Percentiles rank a stretch among this genome's conserved stretches.
These are phyloP conservation scores for Columbina picui DNA, from an alignment of 2,113 vertebrate genomes.

Conservation along the genomic window DNA sequence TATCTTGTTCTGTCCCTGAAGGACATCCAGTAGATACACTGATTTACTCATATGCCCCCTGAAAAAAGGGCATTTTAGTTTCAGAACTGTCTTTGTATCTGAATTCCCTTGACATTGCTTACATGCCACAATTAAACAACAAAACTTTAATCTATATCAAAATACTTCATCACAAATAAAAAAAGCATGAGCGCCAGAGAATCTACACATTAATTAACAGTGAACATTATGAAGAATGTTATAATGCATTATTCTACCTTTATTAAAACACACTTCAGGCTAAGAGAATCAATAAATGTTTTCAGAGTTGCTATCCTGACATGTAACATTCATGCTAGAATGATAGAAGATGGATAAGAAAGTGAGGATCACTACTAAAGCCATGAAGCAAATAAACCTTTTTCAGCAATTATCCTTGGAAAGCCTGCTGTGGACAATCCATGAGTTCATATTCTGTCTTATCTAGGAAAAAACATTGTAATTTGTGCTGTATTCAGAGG, in stretches of 20 bases:
- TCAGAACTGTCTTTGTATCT: neutral
- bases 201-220: neutral
- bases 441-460: neutral
- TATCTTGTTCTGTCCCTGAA: slow-evolving; percentile 1
- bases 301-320: neutral
- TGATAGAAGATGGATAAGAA: neutral
- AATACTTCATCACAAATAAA: neutral
- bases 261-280: neutral
- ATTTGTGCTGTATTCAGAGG: neutral
- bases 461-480: neutral
- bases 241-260: neutral
- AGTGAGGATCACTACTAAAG: neutral
- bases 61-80: slow-evolving; percentile 13
- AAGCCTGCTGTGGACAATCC: neutral
- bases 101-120: slow-evolving; percentile 19
- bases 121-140: neutral
- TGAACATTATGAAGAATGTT: neutral
- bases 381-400: neutral
- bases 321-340: neutral
- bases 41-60: slow-evolving; percentile 33
- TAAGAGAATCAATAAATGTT: neutral
- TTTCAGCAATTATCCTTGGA: neutral
- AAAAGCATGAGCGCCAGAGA: neutral
- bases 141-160: slow-evolving; percentile 42
- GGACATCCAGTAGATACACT: neutral